Evolutionary conservation across 2,888 invertebrate genomes (phyloP).

Genomic region (Theretra japonica): DNA sequence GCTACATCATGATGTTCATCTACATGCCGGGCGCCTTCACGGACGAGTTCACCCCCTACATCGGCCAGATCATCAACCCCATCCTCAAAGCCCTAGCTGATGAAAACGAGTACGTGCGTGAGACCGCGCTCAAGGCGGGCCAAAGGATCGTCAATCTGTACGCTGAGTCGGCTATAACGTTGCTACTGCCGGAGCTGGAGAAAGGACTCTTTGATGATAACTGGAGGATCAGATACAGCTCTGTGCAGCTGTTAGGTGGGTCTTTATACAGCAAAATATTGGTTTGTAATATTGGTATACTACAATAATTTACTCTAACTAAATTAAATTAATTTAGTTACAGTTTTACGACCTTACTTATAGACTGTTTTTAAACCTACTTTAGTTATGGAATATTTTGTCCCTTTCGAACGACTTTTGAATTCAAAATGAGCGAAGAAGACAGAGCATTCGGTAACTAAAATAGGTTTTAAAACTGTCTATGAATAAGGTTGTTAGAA

Average conservation of each 20-base stretch:
- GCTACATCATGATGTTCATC: slow-evolving; percentile 99
- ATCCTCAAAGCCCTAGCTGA: slow-evolving; percentile 98
- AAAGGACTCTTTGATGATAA: slow-evolving; percentile 98
- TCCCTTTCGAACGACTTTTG: no score
- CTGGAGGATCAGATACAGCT: slow-evolving; percentile 98
- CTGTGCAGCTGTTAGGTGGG: slow-evolving; percentile 95
- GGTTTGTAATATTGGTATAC: no score
- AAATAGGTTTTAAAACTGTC: no score
- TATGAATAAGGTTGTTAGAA: no score
- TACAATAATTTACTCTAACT: no score
- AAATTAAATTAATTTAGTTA: no score
- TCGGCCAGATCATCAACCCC: slow-evolving; percentile 98
- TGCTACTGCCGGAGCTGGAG: slow-evolving; percentile 97
- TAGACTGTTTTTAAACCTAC: no score
- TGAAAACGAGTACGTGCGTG: slow-evolving; percentile 99
- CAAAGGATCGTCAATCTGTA: slow-evolving; percentile 98
- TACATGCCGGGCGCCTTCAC: slow-evolving; percentile 99
- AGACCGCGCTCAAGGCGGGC: slow-evolving; percentile 98
- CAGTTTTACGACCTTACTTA: no score
- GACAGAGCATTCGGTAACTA: no score
- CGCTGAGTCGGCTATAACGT: slow-evolving; percentile 96
- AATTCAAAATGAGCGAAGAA: no score
- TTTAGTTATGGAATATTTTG: no score
- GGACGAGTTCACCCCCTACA: slow-evolving; percentile 97
- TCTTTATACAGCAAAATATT: background rate